Base-by-base conservation (phyloP, 2,797 vertebrate genomes). In the Ceryle rudis region DNA sequence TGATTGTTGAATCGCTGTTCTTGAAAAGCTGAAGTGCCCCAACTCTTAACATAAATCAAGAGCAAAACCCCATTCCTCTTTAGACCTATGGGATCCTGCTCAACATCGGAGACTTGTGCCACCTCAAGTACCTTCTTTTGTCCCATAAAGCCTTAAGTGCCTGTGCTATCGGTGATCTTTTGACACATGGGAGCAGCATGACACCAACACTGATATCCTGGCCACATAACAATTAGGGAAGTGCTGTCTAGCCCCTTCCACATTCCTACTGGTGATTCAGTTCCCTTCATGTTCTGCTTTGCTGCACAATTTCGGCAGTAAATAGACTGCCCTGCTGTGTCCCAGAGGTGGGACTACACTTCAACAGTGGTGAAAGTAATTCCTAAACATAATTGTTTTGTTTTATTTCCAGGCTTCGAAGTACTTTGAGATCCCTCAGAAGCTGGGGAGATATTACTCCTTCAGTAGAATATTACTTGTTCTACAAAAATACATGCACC, bases 251-350 rank as follows among this genome's bases (percentile, higher is more conserved):
- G 47, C 9, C 55, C 51, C 52, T 88, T 95, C 67, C 70, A 84
- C 73, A 83, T 92, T 95, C 73, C 82, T 83, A 33, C 11, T 73
- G 49, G 77, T 96, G 92, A 93, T 82, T 96, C 92, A 94, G 89
- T 78, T 95, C 89, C 88, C 66, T 91, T 89, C 2, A 0, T 69
- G 85, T 26, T 31, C 79, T 81, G 69, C 54, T 87, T 87, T 88
- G 44, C 65, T 82, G 74, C 37, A 67, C 61, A 91, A n/a, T 31
- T 41, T 87, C 87, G 51, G 61, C 57, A 77, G 42, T 60, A 86
- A 95, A 91, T 60, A 94, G 70, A 66, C 51, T 86, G 61, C 61
- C 71, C 47, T 55, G 72, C 42, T 90, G 58, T 65, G 67, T 80
- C 64, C 57, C 85, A 62, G 87, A 81, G 57, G 67, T 94, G 57